Evolutionary conservation across 2,888 invertebrate genomes (phyloP).

Genomic region (Scelioninae gen. 2): DNA sequence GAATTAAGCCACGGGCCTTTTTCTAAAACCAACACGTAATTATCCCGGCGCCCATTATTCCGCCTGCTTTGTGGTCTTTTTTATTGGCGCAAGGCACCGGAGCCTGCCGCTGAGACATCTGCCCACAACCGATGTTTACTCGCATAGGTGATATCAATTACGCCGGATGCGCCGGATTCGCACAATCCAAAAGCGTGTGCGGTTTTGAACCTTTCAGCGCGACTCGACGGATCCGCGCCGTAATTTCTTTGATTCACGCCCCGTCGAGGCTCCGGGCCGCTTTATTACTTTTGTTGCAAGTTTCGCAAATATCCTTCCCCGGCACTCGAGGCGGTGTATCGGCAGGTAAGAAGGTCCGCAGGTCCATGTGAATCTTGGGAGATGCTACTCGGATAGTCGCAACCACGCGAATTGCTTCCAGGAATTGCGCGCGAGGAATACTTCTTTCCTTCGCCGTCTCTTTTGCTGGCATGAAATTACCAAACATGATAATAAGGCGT

Average conservation of each 20-base stretch:
- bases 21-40: conserved; percentile 76
- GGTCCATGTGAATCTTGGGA: conserved; percentile 40
- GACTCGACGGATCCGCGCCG: conserved; percentile 42
- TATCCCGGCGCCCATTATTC: conserved; percentile 72
- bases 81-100: conserved; percentile 38
- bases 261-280: conserved; percentile 48
- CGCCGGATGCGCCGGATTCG: conserved; percentile 59
- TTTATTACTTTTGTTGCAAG: conserved; percentile 40
- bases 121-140: conserved; percentile 72
- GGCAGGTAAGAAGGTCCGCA: conserved; percentile 51
- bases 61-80: conserved; percentile 58
- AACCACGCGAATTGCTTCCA: conserved; percentile 54
- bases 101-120: conserved; percentile 46
- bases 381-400: conserved; percentile 51
- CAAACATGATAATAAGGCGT: conserved; percentile 48
- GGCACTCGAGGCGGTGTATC: conserved; percentile 38
- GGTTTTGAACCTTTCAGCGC: conserved; percentile 37
- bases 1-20: conserved; percentile 72
- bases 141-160: conserved; percentile 75
- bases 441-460: conserved; percentile 46
- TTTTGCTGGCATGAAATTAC: conserved; percentile 42
- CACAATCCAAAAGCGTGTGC: conserved; percentile 24
- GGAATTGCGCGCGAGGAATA: conserved; percentile 45
- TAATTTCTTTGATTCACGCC: conserved; percentile 70
- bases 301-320: conserved; percentile 40